Evolutionary conservation across 2,888 invertebrate species (phyloP).

Genomic region (Epiblema foenella): DNA sequence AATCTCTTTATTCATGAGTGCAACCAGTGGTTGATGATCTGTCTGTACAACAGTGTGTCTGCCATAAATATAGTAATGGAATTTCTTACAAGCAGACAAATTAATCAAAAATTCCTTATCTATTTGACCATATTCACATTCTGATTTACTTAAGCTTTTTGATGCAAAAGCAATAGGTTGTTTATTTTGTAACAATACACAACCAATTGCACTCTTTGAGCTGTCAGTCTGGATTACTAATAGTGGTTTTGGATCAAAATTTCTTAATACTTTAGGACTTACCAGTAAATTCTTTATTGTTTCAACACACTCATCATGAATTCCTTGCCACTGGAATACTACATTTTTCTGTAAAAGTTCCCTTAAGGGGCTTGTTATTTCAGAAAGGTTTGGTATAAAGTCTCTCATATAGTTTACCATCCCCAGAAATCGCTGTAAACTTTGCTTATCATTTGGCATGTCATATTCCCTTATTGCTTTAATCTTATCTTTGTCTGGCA

Average conservation of each 20-base stretch:
- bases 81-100: slow-evolving; percentile 18
- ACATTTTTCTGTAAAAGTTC: slow-evolving; percentile 19
- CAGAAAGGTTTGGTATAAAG: slow-evolving; percentile 8
- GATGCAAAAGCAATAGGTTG: slow-evolving; percentile 26
- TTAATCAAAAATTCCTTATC: slow-evolving; percentile 26
- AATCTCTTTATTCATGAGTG: slow-evolving; percentile 15
- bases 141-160: slow-evolving; percentile 16
- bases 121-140: slow-evolving; percentile 33
- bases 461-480: too few species aligned
- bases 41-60: slow-evolving; percentile 15
- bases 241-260: slow-evolving; percentile 19
- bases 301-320: slow-evolving; percentile 4
- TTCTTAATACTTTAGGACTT: slow-evolving; percentile 12
- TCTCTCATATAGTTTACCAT: background rate
- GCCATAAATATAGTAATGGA: slow-evolving; percentile 15
- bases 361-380: slow-evolving; percentile 13
- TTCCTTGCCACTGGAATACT: background rate
- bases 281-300: background rate
- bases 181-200: slow-evolving; percentile 23
- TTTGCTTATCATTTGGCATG: too few species aligned
- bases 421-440: too few species aligned
- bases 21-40: slow-evolving; percentile 17
- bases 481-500: too few species aligned
- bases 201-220: slow-evolving; percentile 18
- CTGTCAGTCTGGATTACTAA: slow-evolving; percentile 19